phyloP scores from a whole-genome alignment of 2,888 invertebrate species.

The Zonitis immaculata region DNA sequence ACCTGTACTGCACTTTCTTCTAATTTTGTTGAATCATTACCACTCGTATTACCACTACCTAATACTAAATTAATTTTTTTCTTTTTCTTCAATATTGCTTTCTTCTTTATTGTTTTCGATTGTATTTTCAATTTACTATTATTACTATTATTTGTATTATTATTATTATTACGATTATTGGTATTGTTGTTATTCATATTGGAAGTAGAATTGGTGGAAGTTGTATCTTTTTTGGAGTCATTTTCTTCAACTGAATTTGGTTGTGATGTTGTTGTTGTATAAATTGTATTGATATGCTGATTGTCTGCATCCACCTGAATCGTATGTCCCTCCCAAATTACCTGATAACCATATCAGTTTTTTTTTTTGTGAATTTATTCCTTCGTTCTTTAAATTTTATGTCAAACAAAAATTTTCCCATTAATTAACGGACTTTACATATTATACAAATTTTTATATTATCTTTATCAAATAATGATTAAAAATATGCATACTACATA shows the following conservation, averaged over 20 bases:
- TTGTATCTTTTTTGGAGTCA: conserved; percentile 15
- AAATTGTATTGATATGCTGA: conserved; percentile 41
- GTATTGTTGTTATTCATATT: background rate
- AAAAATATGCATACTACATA: too few species aligned
- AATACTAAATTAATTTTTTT: conserved; percentile 47
- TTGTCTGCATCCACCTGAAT: conserved; percentile 56
- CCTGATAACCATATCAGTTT: conserved; percentile 44
- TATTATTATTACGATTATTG: background rate
- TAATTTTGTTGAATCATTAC: conserved; percentile 59
- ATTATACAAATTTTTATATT: too few species aligned
- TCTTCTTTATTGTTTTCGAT: conserved; percentile 45
- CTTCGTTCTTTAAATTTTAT: background rate
- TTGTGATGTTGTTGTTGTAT: conserved; percentile 32
- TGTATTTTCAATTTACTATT: conserved; percentile 45
- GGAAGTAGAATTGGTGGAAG: conserved; percentile 13
- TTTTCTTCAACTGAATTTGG: conserved; percentile 19
- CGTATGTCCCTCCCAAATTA: conserved; percentile 64
- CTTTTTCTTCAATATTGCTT: conserved; percentile 49
- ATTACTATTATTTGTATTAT: conserved; percentile 28
- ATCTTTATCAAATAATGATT: too few species aligned
- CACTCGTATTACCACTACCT: conserved; percentile 42
- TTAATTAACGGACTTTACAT: background rate
- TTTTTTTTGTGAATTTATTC: conserved; percentile 5
- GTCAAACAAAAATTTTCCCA: background rate
- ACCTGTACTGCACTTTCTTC: conserved; percentile 69